Evolutionary conservation across 2,888 invertebrate genomes (phyloP), one percentile per base, ranked within the genome.

Genomic region (Antheraea assamensis): DNA sequence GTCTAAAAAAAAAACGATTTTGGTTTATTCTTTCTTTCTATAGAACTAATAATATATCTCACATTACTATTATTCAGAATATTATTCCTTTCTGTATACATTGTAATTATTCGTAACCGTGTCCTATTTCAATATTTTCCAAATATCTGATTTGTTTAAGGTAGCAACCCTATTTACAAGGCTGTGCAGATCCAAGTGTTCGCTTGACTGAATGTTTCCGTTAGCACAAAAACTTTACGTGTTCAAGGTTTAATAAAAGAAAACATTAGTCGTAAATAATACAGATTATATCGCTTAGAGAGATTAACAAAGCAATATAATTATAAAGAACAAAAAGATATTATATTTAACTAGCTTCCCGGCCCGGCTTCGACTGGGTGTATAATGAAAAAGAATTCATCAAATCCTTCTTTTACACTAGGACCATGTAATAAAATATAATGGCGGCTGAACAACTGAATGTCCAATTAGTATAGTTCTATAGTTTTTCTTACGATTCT

Each of bases 251-350:
- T 3, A 64, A 27, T 64, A 64, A 64, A 64, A 30, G 27, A 64
- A 64, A 64, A 64, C 27, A 64, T 30, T 64, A 64, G 5, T 64
- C 61, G 58, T 58, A 24, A 13, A 58, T 58, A 58, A 58, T 58
- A 58, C n/a, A 10, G n/a, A n/a, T 58, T 52, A 52, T 52, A 21
- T 52, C 21, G 49, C 0, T 52, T 52, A 7, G 21, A 7, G 4
- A 8, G 21, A n/a, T 52, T 52, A 21, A 52, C 3, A 42, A 42
- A 42, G 8, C 13, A 42, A 7, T 42, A 42, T 42, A 42, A 42
- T 42, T 42, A 52, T 52, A 52, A 52, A 21, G 7, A n/a, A 52
- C 42, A 42, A 42, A 13, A 42, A 42, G n/a, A n/a, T n/a, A n/a
- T 7, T 42, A 42, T 42, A 42, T 42, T 42, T 42, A 42, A 42